Evolutionary conservation across 2,113 vertebrate species (phyloP), one percentile per base, ranked within the genome.

Genomic region (Pyxicephalus adspersus): DNA sequence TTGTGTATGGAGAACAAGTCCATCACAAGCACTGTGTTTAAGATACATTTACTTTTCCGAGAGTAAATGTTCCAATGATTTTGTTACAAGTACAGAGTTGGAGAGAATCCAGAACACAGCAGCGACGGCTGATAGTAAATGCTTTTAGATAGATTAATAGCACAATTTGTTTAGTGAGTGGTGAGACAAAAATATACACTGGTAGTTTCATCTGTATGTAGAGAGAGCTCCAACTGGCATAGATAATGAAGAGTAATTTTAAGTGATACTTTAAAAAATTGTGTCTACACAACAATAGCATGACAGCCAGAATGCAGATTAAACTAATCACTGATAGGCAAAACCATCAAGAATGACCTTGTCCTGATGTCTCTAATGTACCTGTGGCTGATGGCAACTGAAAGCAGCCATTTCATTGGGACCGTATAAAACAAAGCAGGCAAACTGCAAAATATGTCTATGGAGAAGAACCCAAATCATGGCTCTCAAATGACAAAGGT

Each of bases 111-210:
- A 81, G 78, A 38, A 51, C 57, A 16, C 23, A 19, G 34, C 38
- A 20, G 29, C 63, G 52, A 70, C n/a, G n/a, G 34, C 31, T 71
- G 68, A 81, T 81, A 72, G 63, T 61, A 18, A 72, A 72, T 72
- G 66, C 50, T 64, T 63, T 81, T 63, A 63, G 70, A 16, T 16
- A 72, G 55, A 72, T 63, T 71, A 81, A 72, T 63, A 57, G 64
- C 64, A 58, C 64, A 66, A 67, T 67, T 67, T 57, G 64, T 67
- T 66, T 78, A 58, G 45, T 22, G 51, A 78, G 51, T 16, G 22
- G 76, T 58, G 76, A 78, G 51, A 78, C 65, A 51, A 77, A 77
- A 77, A 77, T 77, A 77, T 77, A 64, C 25, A 45, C 52, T 20
- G 50, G 20, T 67, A 78, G 38, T 78, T 78, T 78, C 63, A 23